These are phyloP conservation scores for Rhingia campestris DNA, from an alignment of 2,888 invertebrate genomes.

Conservation along the genomic window DNA sequence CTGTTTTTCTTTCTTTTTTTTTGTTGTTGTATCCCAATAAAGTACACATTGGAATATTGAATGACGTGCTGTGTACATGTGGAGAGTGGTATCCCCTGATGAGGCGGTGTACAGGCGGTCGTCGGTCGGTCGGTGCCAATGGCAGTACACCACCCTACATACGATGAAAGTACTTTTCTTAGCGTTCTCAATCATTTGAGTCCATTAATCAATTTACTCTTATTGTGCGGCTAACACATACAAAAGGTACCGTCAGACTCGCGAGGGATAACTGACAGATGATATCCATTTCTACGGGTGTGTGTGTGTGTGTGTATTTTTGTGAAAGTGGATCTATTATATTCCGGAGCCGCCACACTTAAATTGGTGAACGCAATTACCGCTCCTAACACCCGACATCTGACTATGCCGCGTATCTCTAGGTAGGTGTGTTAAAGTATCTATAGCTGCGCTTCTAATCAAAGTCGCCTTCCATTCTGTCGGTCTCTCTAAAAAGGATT, in stretches of 20 bases:
- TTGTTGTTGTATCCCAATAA: constrained; percentile 9
- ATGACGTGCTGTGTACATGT: neutral
- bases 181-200: constrained; percentile 81
- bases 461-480: constrained; percentile 46
- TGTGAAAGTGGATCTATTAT: constrained; percentile 36
- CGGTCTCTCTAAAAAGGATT: constrained; percentile 63
- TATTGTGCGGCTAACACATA: constrained; percentile 62
- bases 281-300: constrained; percentile 3
- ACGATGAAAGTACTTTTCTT: constrained; percentile 71
- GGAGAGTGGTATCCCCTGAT: neutral
- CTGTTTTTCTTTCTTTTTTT: constrained; percentile 20
- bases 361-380: constrained; percentile 70
- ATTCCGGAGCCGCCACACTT: constrained; percentile 55
- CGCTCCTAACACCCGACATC: constrained; percentile 4
- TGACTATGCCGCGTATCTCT: neutral
- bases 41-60: constrained; percentile 5
- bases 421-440: neutral
- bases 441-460: constrained; percentile 41
- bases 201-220: constrained; percentile 82
- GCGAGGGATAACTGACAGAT: constrained; percentile 55
- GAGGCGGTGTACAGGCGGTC: constrained; percentile 7
- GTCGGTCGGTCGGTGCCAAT: constrained; percentile 39
- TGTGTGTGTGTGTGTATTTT: constrained; percentile 3
- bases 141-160: constrained; percentile 31
- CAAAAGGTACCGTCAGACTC: constrained; percentile 10